Percentiles rank a stretch among this genome's conserved stretches.
These are phyloP conservation scores for Emys orbicularis DNA, from an alignment of 2,797 vertebrate species.

Conservation along the genomic window DNA sequence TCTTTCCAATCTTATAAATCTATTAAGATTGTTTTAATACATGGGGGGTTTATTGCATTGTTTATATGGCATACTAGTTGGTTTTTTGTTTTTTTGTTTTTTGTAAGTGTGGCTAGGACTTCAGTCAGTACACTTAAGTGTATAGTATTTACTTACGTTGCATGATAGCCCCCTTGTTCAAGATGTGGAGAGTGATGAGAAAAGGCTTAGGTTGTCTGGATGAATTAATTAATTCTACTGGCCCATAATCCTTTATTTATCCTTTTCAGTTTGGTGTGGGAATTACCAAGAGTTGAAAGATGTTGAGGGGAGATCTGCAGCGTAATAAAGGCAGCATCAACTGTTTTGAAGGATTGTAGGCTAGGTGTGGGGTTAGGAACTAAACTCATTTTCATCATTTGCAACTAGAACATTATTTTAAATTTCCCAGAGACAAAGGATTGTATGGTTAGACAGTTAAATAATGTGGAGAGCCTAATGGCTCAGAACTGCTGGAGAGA, in stretches of 20 bases:
- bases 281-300: not conserved
- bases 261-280: not conserved
- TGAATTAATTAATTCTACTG: not conserved
- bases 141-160: constrained; percentile 8
- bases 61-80: not conserved
- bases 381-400: constrained; percentile 34
- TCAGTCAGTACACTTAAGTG: not conserved
- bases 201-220: not conserved
- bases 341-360: constrained; percentile 10
- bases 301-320: not conserved
- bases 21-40: not conserved
- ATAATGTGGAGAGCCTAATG: constrained; percentile 28
- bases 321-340: not conserved
- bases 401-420: constrained; percentile 38
- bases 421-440: not conserved
- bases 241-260: not conserved
- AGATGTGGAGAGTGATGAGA: not conserved
- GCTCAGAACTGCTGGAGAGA: constrained; percentile 7
- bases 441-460: constrained; percentile 2
- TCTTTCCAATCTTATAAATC: not conserved
- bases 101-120: not conserved
- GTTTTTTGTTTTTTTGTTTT: not conserved
- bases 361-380: not conserved
- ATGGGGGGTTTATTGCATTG: too few relatives aligned
- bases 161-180: not conserved